These are phyloP conservation scores for Dendrolimus kikuchii DNA, from an alignment of 1,140 invertebrate genomes.

Conservation along the genomic window DNA sequence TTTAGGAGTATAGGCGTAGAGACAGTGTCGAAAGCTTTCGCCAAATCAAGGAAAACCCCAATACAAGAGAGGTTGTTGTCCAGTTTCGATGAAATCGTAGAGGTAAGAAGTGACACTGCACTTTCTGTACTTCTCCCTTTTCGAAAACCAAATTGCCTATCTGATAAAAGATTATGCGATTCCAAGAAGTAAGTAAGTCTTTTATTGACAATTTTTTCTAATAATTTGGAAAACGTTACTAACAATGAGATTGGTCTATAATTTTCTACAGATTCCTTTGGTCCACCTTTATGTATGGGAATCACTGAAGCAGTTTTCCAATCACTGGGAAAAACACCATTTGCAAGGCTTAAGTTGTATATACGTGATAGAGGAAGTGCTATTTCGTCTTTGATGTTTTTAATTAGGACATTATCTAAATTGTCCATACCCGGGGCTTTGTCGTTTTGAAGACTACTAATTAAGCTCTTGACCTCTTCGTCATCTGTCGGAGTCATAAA, in stretches of 20 bases:
- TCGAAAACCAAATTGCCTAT: conserved; percentile 29
- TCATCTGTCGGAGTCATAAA: conserved; percentile 14
- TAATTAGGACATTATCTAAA: conserved; percentile 10
- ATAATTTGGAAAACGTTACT: conserved; percentile 27
- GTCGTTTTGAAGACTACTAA: conserved; percentile 7
- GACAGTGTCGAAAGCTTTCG: conserved; percentile 6
- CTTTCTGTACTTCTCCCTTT: conserved; percentile 19
- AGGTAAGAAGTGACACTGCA: conserved; percentile 11
- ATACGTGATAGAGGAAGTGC: conserved; percentile 9
- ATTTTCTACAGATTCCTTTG: conserved; percentile 11
- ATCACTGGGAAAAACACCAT: conserved; percentile 13
- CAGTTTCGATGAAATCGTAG: conserved; percentile 5
- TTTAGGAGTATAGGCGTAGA: conserved; percentile 6
- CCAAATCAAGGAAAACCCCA: conserved; percentile 3
- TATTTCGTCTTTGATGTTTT: conserved; percentile 13
- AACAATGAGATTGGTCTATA: conserved; percentile 34
- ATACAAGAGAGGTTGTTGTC: conserved; percentile 10
- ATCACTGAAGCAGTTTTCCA: conserved; percentile 28
- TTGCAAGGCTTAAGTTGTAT: conserved; percentile 13
- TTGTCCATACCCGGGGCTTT: conserved; percentile 14
- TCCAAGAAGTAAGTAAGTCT: conserved; percentile 18
- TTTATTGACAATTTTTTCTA: conserved; percentile 32
- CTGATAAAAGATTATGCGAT: conserved; percentile 16
- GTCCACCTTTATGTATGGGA: conserved; percentile 26
- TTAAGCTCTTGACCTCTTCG: conserved; percentile 11